These are phyloP conservation scores for Premnoplex brunnescens DNA, from an alignment of 2,797 vertebrate genomes.

Conservation along the genomic window DNA sequence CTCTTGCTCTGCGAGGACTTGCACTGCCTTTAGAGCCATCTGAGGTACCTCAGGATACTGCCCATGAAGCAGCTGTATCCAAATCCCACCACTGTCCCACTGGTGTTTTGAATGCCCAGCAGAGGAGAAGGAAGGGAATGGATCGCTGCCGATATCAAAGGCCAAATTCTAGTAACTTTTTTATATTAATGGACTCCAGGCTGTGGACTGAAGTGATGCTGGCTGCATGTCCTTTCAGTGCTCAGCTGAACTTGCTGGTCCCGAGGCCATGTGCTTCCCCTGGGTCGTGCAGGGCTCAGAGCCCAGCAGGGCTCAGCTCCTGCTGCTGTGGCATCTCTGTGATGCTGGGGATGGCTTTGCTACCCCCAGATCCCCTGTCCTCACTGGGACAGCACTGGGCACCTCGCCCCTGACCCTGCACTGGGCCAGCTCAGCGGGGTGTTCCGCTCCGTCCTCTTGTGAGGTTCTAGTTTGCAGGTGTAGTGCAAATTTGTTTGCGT, in stretches of 20 bases:
- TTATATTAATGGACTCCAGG: neutral
- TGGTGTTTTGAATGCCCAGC: neutral
- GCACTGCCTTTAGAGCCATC: neutral
- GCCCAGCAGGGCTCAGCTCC: neutral
- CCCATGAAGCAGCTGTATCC: neutral
- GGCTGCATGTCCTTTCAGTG: neutral
- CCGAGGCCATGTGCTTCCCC: neutral
- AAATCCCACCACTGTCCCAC: neutral
- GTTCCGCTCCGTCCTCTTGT: neutral
- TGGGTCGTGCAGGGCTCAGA: neutral
- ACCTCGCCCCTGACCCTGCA: fast-evolving
- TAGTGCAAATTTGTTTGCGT: neutral
- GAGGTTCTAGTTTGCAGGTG: neutral
- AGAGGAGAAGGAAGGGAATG: neutral
- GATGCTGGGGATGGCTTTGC: neutral
- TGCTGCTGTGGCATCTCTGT: fast-evolving
- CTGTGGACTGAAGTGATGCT: neutral
- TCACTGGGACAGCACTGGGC: fast-evolving
- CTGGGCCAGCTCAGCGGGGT: fast-evolving
- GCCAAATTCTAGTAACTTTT: neutral
- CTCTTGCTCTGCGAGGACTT: neutral
- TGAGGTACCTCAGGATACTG: neutral
- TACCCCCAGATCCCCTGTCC: neutral
- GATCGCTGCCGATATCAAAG: neutral
- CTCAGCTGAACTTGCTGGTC: neutral